Conservation (phyloP, 2,888 invertebrate species). For the Calliphora vomitoria region DNA sequence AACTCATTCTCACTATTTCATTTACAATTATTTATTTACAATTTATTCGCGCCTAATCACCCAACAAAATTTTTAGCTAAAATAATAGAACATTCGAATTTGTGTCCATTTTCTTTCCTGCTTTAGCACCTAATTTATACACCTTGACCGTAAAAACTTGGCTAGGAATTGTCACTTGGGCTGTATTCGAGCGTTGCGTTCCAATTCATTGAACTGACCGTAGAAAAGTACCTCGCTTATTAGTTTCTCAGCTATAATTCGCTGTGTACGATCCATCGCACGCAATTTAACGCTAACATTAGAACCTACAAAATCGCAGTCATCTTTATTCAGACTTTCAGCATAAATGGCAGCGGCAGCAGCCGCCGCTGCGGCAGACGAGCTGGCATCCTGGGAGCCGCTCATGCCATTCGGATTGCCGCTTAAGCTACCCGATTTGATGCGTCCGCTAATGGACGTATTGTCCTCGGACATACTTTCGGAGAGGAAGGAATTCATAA, state of each 20-base stretch:
- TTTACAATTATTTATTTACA: no score
- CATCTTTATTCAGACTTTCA: conserved; percentile 81
- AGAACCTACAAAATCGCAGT: conserved; percentile 83
- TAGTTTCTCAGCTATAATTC: conserved; percentile 83
- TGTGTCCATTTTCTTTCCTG: not conserved
- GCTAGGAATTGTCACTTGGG: conserved; percentile 81
- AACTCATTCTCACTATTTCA: no score
- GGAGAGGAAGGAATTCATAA: conserved; percentile 80
- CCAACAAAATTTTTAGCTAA: no score
- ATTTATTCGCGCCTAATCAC: no score
- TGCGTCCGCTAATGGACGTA: conserved; percentile 74
- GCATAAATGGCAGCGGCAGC: conserved; percentile 81
- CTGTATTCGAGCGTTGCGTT: conserved; percentile 82
- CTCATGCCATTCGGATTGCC: conserved; percentile 75
- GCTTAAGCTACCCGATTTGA: conserved; percentile 72
- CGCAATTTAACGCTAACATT: conserved; percentile 83
- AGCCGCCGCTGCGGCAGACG: conserved; percentile 77
- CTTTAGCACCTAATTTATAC: conserved; percentile 54
- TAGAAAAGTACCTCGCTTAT: conserved; percentile 83
- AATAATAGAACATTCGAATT: no score
- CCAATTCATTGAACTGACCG: conserved; percentile 83
- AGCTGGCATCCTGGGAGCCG: conserved; percentile 78
- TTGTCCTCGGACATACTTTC: conserved; percentile 81
- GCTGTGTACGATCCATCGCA: conserved; percentile 83
- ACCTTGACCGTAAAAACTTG: conserved; percentile 67